Evolutionary conservation across 2,113 vertebrate species (phyloP), one percentile per base, ranked within the genome.

Genomic region (Mus spicilegus): DNA sequence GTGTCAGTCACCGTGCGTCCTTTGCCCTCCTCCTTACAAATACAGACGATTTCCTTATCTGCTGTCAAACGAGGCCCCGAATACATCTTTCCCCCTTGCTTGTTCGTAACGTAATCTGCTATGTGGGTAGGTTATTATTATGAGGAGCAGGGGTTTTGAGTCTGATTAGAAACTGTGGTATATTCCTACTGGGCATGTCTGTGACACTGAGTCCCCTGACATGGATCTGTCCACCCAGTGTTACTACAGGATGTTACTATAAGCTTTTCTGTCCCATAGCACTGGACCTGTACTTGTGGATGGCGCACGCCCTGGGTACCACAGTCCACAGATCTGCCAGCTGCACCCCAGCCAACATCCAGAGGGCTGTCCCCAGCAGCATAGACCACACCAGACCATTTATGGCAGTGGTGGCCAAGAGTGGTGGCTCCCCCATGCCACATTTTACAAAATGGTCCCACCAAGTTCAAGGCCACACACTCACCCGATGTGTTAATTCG

Each of bases 41-140:
- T 98, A 98, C 98, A 98, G 97, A 96, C 88, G 94, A 95, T 97
- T 98, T 97, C 88, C 95, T 98, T 87, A 95, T 97, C 97, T 89
- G 77, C 97, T 97, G 95, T 97, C 97, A 97, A 87, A 92, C 80
- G 95, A 72, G 81, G 94, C 87, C 89, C 39, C 2, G 4, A 87
- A 92, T 56, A 78, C 63, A 85, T 51, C 7, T 28, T 28, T 46
- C 20, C 16, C 46, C 12, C 54, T 33, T 67, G 6, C 19, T 14
- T 10, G 5, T 69, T 73, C 1, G 2, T 88, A 90, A 56, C 22
- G 77, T 88, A 89, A 39, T 75, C 51, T 56, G 81, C 73, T 33
- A 3, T 13, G 9, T 69, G 54, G 49, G 30, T 13, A 2, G 51
- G 70, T 46, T 17, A 54, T 75, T 39, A 9, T 76, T 10, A 0